Evolutionary conservation across 2,797 vertebrate genomes (phyloP), one percentile per base, ranked within the genome.

Genomic region (Mastacembelus armatus): DNA sequence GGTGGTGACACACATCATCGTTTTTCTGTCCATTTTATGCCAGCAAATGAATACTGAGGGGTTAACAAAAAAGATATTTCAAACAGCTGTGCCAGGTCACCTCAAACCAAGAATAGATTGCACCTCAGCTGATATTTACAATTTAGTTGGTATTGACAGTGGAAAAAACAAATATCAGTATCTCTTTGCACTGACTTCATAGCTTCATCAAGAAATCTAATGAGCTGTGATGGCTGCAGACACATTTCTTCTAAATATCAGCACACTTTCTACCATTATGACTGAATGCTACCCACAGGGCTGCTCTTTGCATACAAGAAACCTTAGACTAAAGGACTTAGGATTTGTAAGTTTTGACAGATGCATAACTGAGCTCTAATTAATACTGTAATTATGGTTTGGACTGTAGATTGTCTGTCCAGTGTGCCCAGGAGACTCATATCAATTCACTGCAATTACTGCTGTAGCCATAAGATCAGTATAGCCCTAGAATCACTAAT

Each of bases 141-240:
- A 29, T 55, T 68, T 2, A 47, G 29, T 32, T 30, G 2, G 15
- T 32, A 33, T 45, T 44, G 48, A 57, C 10, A n/a, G 35, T 42
- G 39, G 26, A 47, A 63, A 39, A 27, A 30, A 49, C 7, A 50
- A 48, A 57, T 35, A 51, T 1, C 51, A 52, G 52, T 1, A n/a
- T 35, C 60, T 5, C 35, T 8, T n/a, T 44, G n/a, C 36, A 11
- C 27, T 43, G 33, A 38, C 21, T 74, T 61, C n/a, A 71, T 42
- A 12, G 69, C 55, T 73, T 71, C 47, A 71, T 76, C 74, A 74
- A 58, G 36, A 66, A 35, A 44, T 15, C 18, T 50, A 54, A 30
- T 47, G 69, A 78, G 22, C 47, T 71, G 72, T 51, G 49, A 61
- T 33, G 36, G 38, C 52, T 54, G 24, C 24, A 55, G 43, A 1